Evolutionary conservation across 2,888 invertebrate genomes (phyloP).

Genomic region (Amiota minor): DNA sequence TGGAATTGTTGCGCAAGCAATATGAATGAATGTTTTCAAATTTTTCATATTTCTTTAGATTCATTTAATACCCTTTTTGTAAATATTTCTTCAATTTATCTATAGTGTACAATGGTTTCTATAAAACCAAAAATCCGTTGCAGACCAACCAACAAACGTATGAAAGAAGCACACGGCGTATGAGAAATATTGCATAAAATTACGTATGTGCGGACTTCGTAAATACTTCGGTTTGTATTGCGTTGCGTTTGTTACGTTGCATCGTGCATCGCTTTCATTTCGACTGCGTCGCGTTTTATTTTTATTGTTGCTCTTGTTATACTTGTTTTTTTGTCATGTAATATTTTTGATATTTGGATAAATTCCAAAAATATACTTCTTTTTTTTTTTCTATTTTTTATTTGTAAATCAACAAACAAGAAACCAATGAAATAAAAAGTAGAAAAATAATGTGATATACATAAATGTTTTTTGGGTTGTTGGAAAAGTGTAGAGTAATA

Average conservation of each 20-base stretch:
- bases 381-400: too few relatives aligned
- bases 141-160: too few relatives aligned
- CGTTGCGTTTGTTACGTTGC: too few relatives aligned
- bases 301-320: conserved; percentile 11
- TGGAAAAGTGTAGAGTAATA: background rate
- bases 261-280: background rate
- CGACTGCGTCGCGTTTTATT: background rate
- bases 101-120: background rate
- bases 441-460: background rate
- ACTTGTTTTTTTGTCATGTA: background rate
- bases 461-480: background rate
- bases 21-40: background rate
- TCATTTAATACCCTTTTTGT: too few relatives aligned
- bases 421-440: background rate
- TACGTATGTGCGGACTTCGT: conserved; percentile 1
- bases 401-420: conserved; percentile 56
- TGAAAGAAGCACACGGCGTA: background rate
- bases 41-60: conserved; percentile 18
- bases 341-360: conserved; percentile 39
- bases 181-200: conserved; percentile 22
- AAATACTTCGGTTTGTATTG: too few relatives aligned
- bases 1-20: background rate
- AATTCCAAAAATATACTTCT: conserved; percentile 41
- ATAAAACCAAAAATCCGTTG: too few relatives aligned
- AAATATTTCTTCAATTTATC: background rate